Evolutionary conservation across 2,888 invertebrate genomes (phyloP).

Genomic region (Trissonchulus sp.): DNA sequence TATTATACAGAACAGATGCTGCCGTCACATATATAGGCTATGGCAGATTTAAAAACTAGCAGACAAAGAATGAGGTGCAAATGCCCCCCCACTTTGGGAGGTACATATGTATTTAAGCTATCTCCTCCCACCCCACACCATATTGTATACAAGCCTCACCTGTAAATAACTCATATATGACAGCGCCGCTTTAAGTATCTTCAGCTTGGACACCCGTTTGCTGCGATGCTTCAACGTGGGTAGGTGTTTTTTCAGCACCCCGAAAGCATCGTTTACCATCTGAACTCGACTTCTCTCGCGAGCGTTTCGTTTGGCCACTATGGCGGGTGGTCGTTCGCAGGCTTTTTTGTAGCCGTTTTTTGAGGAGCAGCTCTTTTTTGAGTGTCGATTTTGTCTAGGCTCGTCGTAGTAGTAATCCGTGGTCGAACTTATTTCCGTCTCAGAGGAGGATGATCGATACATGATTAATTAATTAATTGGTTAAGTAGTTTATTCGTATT

Average conservation of each 20-base stretch:
- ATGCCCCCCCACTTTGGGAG: no score
- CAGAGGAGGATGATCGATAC: background rate
- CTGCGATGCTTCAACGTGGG: constrained; percentile 24
- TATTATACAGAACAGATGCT: no score
- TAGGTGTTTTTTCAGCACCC: constrained; percentile 40
- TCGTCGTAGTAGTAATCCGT: background rate
- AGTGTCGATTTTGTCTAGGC: background rate
- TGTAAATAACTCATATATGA: constrained; percentile 45
- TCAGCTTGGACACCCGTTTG: constrained; percentile 42
- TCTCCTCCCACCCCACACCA: no score
- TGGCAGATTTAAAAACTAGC: no score
- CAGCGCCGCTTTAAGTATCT: constrained; percentile 44
- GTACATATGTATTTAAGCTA: no score
- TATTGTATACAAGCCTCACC: no score
- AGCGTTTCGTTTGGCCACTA: constrained; percentile 49
- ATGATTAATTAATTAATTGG: constrained; percentile 4
- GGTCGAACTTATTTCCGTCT: background rate
- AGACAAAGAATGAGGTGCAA: no score
- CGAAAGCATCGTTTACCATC: constrained; percentile 46
- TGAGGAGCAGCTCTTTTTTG: background rate
- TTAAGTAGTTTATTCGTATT: no score
- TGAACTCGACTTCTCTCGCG: constrained; percentile 47
- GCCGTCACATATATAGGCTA: no score
- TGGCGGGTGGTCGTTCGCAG: constrained; percentile 35
- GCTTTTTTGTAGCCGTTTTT: constrained; percentile 12